These are phyloP conservation scores for Semicossyphus pulcher DNA, from an alignment of 2,113 vertebrate species.

Conservation along the genomic window DNA sequence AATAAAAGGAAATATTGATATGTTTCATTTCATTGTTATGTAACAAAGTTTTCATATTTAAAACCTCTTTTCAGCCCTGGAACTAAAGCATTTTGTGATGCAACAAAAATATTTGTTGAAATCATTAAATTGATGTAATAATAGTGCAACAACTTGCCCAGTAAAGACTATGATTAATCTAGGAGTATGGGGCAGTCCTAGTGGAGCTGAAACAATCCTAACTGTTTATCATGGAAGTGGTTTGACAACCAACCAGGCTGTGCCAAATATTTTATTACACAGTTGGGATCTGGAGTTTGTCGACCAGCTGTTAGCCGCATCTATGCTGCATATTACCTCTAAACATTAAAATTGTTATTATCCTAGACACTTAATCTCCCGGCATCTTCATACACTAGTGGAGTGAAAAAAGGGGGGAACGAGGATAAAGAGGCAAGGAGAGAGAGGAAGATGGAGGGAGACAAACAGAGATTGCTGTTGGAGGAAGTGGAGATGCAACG, in stretches of 20 bases:
- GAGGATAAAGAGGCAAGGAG: background rate
- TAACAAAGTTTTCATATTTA: no score
- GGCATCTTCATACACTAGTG: constrained; percentile 32
- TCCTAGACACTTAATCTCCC: constrained; percentile 15
- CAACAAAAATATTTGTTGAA: no score
- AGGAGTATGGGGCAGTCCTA: no score
- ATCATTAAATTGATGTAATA: no score
- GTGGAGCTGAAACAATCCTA: no score
- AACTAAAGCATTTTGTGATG: no score
- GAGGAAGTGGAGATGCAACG: constrained; percentile 39
- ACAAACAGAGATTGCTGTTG: constrained; percentile 15
- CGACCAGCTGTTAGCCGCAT: constrained; percentile 52
- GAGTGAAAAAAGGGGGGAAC: background rate
- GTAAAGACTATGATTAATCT: no score
- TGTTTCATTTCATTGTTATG: no score
- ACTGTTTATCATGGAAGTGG: constrained; percentile 39
- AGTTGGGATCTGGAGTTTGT: constrained; percentile 42
- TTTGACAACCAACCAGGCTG: constrained; percentile 12
- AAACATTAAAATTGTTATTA: constrained; percentile 33
- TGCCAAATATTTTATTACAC: constrained; percentile 28
- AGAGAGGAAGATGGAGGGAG: background rate
- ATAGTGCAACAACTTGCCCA: no score
- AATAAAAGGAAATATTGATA: no score
- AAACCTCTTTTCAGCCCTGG: no score
- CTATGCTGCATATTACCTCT: constrained; percentile 3